Base-by-base conservation (phyloP, 2,113 vertebrate genomes). In the Capreolus pygargus region DNA sequence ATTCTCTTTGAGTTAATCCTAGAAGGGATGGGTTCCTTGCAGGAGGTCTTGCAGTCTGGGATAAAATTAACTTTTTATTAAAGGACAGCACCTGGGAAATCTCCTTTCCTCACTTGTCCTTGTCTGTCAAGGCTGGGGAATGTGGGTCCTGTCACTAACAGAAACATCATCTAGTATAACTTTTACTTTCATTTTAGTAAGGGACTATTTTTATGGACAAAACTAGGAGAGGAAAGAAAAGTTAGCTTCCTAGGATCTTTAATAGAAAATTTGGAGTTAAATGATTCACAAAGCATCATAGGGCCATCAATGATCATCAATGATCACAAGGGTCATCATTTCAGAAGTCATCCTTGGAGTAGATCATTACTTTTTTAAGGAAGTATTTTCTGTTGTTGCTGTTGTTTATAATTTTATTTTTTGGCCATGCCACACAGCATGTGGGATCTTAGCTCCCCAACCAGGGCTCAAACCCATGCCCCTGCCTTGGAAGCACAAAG, bases 1-100 rank as follows among this genome's bases (percentile, higher is more conserved):
- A 95, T 95, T 97, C 84, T 96, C 64, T 88, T 91, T 96, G 83
- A 82, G 82, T 88, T 97, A 81, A 94, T 94, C 78, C 36, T 94
- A 52, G 79, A 96, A 96, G 33, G 84, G 54, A 47, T 92, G 7
- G 33, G 36, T 89, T 88, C 76, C 92, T 96, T 96, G 87, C 60
- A 88, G 86, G 91, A n/a, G 47, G 12, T 52, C 36, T 88, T 83
- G 52, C 39, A 58, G 21, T 94, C 50, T 96, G 60, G 70, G 52
- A 61, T 83, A 30, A 90, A 88, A 95, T 78, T 67, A 95, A 79
- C 36, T 87, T 79, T 55, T 94, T 94, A 94, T 95, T 92, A 97
- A 95, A 97, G 45, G 1, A 54, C 7, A 85, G 8, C 84, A 50
- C 12, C 57, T 95, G 57, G 16, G 43, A 93, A 94, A 76, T 70